Conservation (phyloP, 30 jellyfish, hydroid and myxozoan species). For the Phacellophora camtschatica region DNA sequence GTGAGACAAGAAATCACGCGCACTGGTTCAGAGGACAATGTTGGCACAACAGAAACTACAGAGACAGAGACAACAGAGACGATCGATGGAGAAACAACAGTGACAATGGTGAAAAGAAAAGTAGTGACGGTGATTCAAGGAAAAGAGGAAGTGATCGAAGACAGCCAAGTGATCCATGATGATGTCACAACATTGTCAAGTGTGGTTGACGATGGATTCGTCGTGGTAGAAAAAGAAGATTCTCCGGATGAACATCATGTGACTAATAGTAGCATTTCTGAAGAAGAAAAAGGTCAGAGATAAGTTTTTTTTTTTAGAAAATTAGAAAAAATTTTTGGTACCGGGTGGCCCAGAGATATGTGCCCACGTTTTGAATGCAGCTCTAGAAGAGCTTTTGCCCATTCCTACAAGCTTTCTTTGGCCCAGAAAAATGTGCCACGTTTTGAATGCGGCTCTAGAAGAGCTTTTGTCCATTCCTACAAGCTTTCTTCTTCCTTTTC, state of each 20-base stretch:
- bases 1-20: conserved; percentile 59
- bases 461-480: no score
- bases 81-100: conserved; percentile 52
- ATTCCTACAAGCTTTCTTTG: no score
- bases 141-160: conserved; percentile 62
- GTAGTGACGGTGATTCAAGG: conserved; percentile 71
- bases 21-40: conserved; percentile 48
- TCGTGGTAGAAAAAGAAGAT: conserved; percentile 70
- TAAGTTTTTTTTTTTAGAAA: neutral
- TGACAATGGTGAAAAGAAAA: conserved; percentile 67
- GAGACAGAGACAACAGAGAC: conserved; percentile 69
- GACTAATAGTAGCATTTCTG: neutral
- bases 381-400: no score
- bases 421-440: no score
- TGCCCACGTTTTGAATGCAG: no score
- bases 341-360: no score
- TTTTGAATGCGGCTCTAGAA: no score
- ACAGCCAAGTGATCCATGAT: conserved; percentile 51
- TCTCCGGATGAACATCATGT: neutral
- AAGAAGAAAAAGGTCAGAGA: neutral
- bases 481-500: no score
- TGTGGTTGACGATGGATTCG: conserved; percentile 39
- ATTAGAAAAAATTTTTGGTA: no score
- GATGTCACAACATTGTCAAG: conserved; percentile 21
- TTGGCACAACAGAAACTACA: conserved; percentile 52